Evolutionary conservation across 23 tunicate genomes (phyloP).

Genomic region (Botrylloides violaceus): DNA sequence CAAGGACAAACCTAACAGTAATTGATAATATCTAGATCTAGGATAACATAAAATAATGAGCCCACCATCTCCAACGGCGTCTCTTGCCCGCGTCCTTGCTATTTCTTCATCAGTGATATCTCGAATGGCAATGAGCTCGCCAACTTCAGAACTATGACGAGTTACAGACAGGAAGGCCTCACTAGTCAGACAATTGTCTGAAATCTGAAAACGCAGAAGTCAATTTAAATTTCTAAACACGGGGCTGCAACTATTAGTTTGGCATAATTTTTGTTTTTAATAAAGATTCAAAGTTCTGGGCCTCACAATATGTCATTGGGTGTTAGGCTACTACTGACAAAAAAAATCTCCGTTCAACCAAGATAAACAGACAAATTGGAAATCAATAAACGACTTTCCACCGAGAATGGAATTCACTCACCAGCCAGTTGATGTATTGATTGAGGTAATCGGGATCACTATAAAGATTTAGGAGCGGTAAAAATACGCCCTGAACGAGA

Average conservation of each 20-base stretch:
- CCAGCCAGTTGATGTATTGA: conserved; percentile 80
- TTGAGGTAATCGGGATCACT: conserved; percentile 92
- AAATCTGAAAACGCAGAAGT: conserved; percentile 62
- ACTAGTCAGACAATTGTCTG: conserved; percentile 76
- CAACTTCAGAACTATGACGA: conserved; percentile 48
- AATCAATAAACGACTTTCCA: too few relatives aligned
- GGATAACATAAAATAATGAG: neutral
- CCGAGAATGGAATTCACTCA: too few relatives aligned
- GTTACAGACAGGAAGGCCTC: conserved; percentile 73
- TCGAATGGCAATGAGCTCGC: conserved; percentile 56
- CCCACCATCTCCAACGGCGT: conserved; percentile 83
- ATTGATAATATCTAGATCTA: too few relatives aligned
- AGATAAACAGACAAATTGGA: too few relatives aligned
- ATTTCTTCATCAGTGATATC: conserved; percentile 88
- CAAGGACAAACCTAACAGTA: too few relatives aligned
- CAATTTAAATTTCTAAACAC: too few relatives aligned
- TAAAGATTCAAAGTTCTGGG: too few relatives aligned
- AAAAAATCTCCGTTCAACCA: too few relatives aligned
- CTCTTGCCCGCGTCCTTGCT: conserved; percentile 48
- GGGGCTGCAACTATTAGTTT: too few relatives aligned
- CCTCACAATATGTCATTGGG: too few relatives aligned
- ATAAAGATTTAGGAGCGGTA: conserved; percentile 62
- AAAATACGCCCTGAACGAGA: conserved; percentile 70
- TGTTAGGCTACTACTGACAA: too few relatives aligned
- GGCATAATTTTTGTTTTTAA: too few relatives aligned